Conservation (phyloP, 2,797 vertebrate genomes). For the Pangasius macronema region DNA sequence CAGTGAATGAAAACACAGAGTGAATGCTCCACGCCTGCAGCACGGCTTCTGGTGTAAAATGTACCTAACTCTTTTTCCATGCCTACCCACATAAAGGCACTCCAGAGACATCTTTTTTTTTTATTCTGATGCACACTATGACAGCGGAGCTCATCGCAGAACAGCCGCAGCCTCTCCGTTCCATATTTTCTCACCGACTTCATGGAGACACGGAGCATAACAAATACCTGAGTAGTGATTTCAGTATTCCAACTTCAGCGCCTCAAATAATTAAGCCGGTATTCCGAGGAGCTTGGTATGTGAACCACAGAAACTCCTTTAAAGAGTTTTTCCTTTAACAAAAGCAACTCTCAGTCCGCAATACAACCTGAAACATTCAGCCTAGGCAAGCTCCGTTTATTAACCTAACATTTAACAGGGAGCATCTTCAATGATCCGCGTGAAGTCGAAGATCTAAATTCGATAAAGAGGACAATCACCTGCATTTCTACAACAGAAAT, state of each 20-base stretch:
- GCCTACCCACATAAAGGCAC: background rate
- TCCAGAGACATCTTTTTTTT: background rate
- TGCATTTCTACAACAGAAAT: background rate
- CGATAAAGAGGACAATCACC: background rate
- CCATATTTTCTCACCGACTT: background rate
- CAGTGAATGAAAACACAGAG: constrained; percentile 3
- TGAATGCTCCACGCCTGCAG: background rate
- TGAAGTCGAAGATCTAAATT: background rate
- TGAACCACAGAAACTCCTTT: background rate
- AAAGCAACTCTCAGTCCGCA: background rate
- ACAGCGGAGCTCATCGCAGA: background rate
- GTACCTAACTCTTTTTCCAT: background rate
- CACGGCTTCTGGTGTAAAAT: background rate
- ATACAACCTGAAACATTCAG: background rate
- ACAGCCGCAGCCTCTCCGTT: background rate
- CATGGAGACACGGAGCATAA: background rate
- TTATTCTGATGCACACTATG: background rate
- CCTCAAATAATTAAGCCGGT: background rate
- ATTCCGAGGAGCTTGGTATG: background rate
- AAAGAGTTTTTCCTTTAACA: background rate
- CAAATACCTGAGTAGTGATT: background rate
- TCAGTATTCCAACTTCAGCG: background rate
- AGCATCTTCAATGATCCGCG: background rate
- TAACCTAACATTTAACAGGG: background rate
- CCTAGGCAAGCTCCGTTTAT: background rate